Percentiles rank a stretch among this genome's conserved stretches.
Evolutionary conservation across 2,797 vertebrate genomes (phyloP).

Genomic region (Poeciliopsis paucimaculata): DNA sequence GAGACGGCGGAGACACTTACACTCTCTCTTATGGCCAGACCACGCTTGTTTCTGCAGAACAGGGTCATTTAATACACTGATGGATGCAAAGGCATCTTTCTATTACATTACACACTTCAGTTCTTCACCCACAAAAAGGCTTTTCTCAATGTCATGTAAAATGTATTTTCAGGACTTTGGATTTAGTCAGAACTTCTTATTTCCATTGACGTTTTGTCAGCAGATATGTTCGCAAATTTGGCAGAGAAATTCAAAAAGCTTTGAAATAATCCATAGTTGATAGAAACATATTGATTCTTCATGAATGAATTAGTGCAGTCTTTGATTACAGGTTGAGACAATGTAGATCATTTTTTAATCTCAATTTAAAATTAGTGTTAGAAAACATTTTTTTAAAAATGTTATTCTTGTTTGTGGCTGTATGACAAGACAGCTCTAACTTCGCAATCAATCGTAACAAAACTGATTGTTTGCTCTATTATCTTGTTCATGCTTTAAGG

Average conservation of each 20-base stretch:
- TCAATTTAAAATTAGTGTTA: too few species aligned
- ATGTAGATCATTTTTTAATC: too few species aligned
- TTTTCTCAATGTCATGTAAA: neutral
- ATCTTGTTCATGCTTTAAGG: neutral
- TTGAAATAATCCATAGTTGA: neutral
- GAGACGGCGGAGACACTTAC: conserved; percentile 85
- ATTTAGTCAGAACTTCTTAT: neutral
- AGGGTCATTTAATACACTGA: conserved; percentile 26
- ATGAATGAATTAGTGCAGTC: neutral
- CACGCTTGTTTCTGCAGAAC: conserved; percentile 87
- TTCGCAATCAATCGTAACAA: too few species aligned
- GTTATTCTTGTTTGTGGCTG: too few species aligned
- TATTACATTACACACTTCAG: neutral
- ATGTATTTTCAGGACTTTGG: neutral
- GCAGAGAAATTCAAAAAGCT: neutral
- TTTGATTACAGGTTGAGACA: too few species aligned
- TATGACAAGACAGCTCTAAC: too few species aligned
- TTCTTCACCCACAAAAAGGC: neutral
- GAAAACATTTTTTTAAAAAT: too few species aligned
- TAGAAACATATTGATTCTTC: neutral
- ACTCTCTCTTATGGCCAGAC: conserved; percentile 90
- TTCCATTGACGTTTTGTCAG: neutral
- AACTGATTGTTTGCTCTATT: neutral
- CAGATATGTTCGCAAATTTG: neutral
- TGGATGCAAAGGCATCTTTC: neutral